A percentile compares a stretch with the other conserved stretches of the same genome.
Evolutionary conservation across 2,888 invertebrate genomes (phyloP).

Genomic region (Mellilla xanthometata): DNA sequence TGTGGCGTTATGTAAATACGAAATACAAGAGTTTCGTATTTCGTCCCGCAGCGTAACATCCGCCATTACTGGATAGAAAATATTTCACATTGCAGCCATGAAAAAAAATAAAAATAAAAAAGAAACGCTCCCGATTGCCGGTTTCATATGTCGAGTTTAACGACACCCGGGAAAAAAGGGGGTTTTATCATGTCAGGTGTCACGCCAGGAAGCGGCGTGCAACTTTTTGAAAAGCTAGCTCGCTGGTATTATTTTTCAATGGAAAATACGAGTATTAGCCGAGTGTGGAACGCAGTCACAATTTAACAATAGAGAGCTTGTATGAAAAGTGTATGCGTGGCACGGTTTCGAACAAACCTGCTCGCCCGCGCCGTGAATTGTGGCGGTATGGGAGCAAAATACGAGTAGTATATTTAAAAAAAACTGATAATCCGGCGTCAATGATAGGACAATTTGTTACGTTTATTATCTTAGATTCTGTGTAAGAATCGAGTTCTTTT

Average conservation of each 20-base stretch:
- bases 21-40: slow-evolving; percentile 18
- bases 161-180: slow-evolving; percentile 36
- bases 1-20: slow-evolving; percentile 1
- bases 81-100: slow-evolving; percentile 29
- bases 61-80: slow-evolving; percentile 36
- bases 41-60: slow-evolving; percentile 25
- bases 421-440: no score
- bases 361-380: no score
- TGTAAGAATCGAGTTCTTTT: no score
- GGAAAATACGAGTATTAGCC: neutral
- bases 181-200: slow-evolving; percentile 41
- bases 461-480: no score
- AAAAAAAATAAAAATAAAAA: slow-evolving; percentile 31
- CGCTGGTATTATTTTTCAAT: slow-evolving; percentile 3
- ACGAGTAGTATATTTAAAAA: no score
- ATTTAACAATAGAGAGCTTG: no score
- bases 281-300: no score
- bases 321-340: no score
- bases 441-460: no score
- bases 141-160: slow-evolving; percentile 36
- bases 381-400: no score
- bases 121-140: slow-evolving; percentile 27
- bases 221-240: slow-evolving; percentile 1
- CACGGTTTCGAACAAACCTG: no score
- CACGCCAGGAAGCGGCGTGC: slow-evolving; percentile 6